phyloP scores from a whole-genome alignment of 2,888 invertebrate species.

The Sicus ferrugineus region DNA sequence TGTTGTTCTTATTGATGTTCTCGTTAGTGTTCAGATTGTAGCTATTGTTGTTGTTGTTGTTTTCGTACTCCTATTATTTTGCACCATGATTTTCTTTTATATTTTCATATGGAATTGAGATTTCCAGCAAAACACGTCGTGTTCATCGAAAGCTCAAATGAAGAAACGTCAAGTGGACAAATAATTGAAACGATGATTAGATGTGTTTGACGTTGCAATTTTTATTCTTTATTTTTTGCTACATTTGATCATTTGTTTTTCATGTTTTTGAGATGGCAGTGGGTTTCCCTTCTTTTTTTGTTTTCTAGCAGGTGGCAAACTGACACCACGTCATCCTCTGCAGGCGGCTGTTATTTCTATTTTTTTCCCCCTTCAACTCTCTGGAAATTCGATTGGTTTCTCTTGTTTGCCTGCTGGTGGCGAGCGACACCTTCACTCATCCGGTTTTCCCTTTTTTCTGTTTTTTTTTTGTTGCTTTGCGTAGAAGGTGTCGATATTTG shows the following conservation, averaged over 20 bases:
- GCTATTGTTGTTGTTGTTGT: not conserved
- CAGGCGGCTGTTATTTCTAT: not conserved
- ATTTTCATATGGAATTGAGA: no score
- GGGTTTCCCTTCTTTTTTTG: not conserved
- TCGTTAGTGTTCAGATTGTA: not conserved
- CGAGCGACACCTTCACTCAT: not conserved
- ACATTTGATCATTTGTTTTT: not conserved
- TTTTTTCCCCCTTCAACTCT: no score
- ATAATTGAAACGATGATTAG: conserved; percentile 30
- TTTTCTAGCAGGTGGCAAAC: no score
- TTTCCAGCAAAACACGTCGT: not conserved
- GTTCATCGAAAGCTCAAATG: not conserved
- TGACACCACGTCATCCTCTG: no score
- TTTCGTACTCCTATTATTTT: not conserved
- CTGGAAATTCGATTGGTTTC: conserved; percentile 8
- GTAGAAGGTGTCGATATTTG: conserved; percentile 1
- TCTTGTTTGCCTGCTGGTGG: no score
- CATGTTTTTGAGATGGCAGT: no score
- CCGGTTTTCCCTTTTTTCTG: no score
- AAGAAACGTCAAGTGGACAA: conserved; percentile 31
- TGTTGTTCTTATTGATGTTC: not conserved
- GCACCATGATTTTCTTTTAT: no score
- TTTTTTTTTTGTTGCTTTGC: no score
- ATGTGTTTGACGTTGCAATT: conserved; percentile 25
- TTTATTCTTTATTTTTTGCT: not conserved